phyloP scores from a whole-genome alignment of 2,113 vertebrate genomes.

The Chascanopsetta lugubris region DNA sequence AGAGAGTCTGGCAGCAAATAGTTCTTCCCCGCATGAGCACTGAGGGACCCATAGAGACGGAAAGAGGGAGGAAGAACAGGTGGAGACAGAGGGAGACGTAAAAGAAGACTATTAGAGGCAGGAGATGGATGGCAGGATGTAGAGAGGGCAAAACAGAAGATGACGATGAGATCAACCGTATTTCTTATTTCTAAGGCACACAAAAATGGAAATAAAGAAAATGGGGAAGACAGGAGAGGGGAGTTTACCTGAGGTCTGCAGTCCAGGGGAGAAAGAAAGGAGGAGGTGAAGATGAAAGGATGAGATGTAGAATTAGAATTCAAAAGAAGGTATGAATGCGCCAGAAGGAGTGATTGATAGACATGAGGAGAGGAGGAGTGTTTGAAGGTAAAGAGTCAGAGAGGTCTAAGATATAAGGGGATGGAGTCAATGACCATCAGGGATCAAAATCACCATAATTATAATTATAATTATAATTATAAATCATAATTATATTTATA shows the following conservation, averaged over 20 bases:
- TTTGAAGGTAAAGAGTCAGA: conserved; percentile 2
- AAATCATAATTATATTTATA: too few relatives aligned
- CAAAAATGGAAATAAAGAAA: not conserved
- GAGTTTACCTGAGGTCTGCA: not conserved
- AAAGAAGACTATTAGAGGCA: conserved; percentile 28
- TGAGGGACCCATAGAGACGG: conserved; percentile 31
- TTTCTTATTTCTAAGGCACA: conserved; percentile 16
- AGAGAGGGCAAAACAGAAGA: conserved; percentile 29
- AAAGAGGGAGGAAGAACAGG: conserved; percentile 45
- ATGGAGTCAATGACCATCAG: too few relatives aligned
- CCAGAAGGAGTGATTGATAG: conserved; percentile 5
- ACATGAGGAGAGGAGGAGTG: conserved; percentile 4
- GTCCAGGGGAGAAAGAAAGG: not conserved
- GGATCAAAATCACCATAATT: too few relatives aligned
- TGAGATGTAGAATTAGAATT: too few relatives aligned
- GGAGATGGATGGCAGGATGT: conserved; percentile 25
- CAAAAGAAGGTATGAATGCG: conserved; percentile 22
- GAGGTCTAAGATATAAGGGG: not conserved
- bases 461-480: too few relatives aligned
- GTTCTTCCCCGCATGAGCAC: conserved; percentile 40
- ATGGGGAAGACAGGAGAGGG: not conserved
- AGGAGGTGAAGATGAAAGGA: not conserved
- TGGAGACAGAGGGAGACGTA: conserved; percentile 34
- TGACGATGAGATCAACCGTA: conserved; percentile 16
- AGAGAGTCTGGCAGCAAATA: conserved; percentile 55